Base-by-base conservation (phyloP, 1,140 invertebrate species). In the Microplitis demolitor region DNA sequence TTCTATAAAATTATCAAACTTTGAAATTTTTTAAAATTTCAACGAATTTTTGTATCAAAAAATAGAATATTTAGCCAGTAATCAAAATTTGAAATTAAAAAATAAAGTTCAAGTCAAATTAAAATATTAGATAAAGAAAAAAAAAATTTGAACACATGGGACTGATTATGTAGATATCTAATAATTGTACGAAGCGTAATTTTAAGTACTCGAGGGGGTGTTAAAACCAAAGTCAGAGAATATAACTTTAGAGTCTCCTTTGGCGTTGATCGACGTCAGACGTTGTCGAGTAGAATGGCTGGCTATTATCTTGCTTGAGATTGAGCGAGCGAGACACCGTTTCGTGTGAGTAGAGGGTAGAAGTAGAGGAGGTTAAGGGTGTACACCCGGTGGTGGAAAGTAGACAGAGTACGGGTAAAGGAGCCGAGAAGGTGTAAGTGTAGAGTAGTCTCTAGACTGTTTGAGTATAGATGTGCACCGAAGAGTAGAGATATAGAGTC, bases 301-400 rank as follows among this genome's bases (percentile, higher is more conserved):
- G 50, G 69, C 75, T 72, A 74, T 74, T 67, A 72, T 78, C 74
- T 78, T 76, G 73, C 64, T 35, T 64, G 69, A 58, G 56, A 31
- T 31, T 71, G 73, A 71, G 53, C 9, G 39, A 60, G 63, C 33
- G 33, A 62, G 37, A 58, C 33, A 71, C n/a, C 50, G 9, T 31
- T 37, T 68, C 11, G 45, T 54, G 31, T 35, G 50, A 34, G 39
- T n/a, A 35, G 63, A 68, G 63, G 58, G 62, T 62, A 34, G 67
- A 39, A 61, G 35, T 14, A 35, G 61, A 64, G 45, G 34, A 39
- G 50, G 45, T 70, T 45, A 45, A 45, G 39, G 39, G 39, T 45
- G 39, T 11, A 45, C 39, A 9, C 39, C 11, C 39, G 6, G 45
- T 54, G 45, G 24, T 51, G 50, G 45, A 31, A 53, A 31, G 11